Evolutionary conservation across 2,113 vertebrate genomes (phyloP).

Genomic region (Mastomys coucha): DNA sequence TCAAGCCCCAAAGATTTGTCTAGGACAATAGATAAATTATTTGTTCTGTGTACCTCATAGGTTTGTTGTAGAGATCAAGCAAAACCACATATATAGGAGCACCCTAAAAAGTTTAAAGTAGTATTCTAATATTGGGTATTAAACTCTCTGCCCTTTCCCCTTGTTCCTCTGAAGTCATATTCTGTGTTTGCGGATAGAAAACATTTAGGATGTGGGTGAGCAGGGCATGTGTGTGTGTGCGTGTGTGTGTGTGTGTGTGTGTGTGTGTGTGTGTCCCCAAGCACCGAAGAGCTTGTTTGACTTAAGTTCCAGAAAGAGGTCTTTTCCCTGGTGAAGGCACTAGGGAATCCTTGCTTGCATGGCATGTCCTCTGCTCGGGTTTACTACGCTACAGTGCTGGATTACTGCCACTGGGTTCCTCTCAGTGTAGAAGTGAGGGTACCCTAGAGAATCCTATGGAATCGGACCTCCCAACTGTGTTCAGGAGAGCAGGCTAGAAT

Average conservation of each 20-base stretch:
- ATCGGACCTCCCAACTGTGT: background rate
- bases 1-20: slow-evolving; percentile 24
- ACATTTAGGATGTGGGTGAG: background rate
- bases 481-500: background rate
- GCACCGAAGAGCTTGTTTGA: background rate
- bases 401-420: background rate
- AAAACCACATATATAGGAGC: background rate
- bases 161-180: background rate
- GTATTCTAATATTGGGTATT: background rate
- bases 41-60: slow-evolving; percentile 15
- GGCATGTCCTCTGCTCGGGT: background rate
- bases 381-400: background rate
- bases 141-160: background rate
- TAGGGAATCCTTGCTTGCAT: background rate
- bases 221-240: background rate
- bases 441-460: background rate
- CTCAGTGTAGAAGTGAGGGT: background rate
- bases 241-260: slow-evolving; percentile 7
- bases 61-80: slow-evolving; percentile 68
- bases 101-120: background rate
- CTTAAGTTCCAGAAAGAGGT: background rate
- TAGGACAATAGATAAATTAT: slow-evolving; percentile 45
- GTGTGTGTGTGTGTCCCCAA: background rate
- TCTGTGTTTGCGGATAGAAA: background rate
- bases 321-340: background rate